Base-by-base conservation (phyloP, 2,797 vertebrate genomes). In the Hybognathus amarus region DNA sequence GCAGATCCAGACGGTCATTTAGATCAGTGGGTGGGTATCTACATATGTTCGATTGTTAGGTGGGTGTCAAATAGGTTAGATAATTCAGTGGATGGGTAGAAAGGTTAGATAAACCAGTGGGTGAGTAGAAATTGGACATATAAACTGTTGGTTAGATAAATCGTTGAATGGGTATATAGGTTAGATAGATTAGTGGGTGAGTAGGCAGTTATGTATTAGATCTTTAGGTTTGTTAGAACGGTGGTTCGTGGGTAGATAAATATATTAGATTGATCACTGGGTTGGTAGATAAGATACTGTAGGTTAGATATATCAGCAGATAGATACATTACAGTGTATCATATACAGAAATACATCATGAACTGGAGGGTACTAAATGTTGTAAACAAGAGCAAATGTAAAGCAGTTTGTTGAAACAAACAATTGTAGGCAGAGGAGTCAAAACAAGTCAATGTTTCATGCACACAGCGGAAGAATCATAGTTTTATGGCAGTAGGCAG, bases 391-490 rank as follows among this genome's bases (percentile, higher is more conserved):
- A 70, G 67, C 40, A 63, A 77, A 69, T 78, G 27, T 77, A 77
- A 77, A 61, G 38, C 52, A 77, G 50, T 69, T 63, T 69, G 81
- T 70, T 77, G 66, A 77, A 75, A 77, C 10, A 77, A 77, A 83
- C 73, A 22, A 20, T 61, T 52, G 74, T 78, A 78, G 75, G 75
- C 66, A 70, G 82, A 33, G n/a, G 38, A 83, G 82, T 83, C 82
- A 83, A 83, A 83, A 71, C 82, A 83, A 63, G 66, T 78, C 82
- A 83, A 78, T 50, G 75, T 70, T 83, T 61, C 66, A 71, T 70
- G 56, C 38, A 67, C 40, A 67, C 45, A 45, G 77, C 12, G 13
- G 50, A 71, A 80, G 54, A 69, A 79, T 79, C 64, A n/a, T 66
- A 18, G 64, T 77, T 40, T 83, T 83, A 69, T 78, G 66, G 74